Conservation (phyloP, 2,888 invertebrate genomes). For the Hirtodrosophila alboralis region DNA sequence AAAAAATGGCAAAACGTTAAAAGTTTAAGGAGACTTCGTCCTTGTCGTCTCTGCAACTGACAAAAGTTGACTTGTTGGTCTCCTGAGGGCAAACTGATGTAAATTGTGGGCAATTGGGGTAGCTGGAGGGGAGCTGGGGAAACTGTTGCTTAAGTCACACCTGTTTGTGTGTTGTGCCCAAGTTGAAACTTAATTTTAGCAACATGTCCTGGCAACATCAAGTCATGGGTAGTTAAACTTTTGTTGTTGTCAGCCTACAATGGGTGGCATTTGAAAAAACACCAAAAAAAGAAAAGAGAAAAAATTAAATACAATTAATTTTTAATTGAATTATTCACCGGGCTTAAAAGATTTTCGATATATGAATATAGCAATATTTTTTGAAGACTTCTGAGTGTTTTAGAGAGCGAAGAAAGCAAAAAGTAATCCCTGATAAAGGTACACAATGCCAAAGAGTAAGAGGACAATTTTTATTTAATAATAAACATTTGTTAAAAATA, state of each 20-base stretch:
- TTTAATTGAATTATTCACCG: too few relatives aligned
- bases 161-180: constrained; percentile 37
- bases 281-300: too few relatives aligned
- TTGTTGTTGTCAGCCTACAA: constrained; percentile 1
- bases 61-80: constrained; percentile 49
- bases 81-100: constrained; percentile 7
- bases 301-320: too few relatives aligned
- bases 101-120: background rate
- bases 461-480: too few relatives aligned
- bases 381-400: too few relatives aligned
- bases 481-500: too few relatives aligned
- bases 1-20: constrained; percentile 40
- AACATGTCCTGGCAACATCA: constrained; percentile 36
- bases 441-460: too few relatives aligned
- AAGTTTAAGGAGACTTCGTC: constrained; percentile 33
- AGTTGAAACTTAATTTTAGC: constrained; percentile 54
- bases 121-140: too few relatives aligned
- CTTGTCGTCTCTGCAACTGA: constrained; percentile 28
- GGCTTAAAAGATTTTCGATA: too few relatives aligned
- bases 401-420: too few relatives aligned
- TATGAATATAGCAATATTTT: too few relatives aligned
- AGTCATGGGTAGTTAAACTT: constrained; percentile 14
- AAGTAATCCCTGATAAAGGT: too few relatives aligned
- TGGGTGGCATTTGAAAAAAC: background rate
- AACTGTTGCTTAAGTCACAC: constrained; percentile 37